A percentile compares a stretch with the other conserved stretches of the same genome.
phyloP scores from a whole-genome alignment of 2,888 invertebrate species.

The Charanyca ferruginea region DNA sequence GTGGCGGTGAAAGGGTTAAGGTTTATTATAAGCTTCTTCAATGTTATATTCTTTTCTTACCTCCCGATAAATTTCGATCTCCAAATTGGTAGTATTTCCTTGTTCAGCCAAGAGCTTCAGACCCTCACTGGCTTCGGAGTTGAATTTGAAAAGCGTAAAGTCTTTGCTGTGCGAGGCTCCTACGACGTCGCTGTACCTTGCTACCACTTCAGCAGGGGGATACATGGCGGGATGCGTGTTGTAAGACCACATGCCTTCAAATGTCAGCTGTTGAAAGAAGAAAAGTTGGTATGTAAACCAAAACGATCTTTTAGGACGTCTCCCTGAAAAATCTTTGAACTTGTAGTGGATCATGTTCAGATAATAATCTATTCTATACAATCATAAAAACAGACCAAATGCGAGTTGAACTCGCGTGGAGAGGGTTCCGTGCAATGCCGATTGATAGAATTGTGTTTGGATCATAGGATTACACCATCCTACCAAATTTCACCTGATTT shows the following conservation, averaged over 20 bases:
- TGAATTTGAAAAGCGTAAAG: constrained; percentile 78
- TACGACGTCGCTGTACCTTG: constrained; percentile 85
- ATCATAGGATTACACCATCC: no score
- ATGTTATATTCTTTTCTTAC: constrained; percentile 61
- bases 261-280: constrained; percentile 74
- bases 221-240: constrained; percentile 83
- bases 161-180: constrained; percentile 85
- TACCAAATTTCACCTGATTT: no score
- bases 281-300: not conserved
- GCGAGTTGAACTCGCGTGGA: no score
- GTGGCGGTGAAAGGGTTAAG: no score
- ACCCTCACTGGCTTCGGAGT: constrained; percentile 79
- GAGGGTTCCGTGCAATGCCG: no score
- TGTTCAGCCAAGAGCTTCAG: constrained; percentile 85
- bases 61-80: constrained; percentile 80
- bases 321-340: no score
- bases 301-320: no score
- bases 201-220: constrained; percentile 70
- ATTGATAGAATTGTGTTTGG: no score
- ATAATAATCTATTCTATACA: no score
- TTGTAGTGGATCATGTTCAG: no score
- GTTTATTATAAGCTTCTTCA: not conserved
- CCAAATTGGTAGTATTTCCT: constrained; percentile 85
- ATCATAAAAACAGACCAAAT: no score
- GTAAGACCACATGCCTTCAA: constrained; percentile 84